Conservation (phyloP, 2,888 invertebrate species). For the Corythucha ciliata region DNA sequence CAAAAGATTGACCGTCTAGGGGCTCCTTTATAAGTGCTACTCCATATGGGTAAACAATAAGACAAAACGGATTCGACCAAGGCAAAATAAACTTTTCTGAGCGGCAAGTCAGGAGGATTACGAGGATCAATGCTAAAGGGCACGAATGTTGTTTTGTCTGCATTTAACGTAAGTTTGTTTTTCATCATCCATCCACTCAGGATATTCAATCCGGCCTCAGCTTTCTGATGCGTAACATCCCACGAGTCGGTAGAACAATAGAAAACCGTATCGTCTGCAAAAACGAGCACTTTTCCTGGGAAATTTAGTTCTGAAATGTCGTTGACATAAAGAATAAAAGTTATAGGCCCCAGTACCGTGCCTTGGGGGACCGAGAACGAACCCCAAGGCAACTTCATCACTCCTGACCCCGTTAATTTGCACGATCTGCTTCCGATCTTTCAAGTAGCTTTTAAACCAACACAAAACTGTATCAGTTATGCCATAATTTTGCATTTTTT, state of each 20-base stretch:
- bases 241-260: conserved; percentile 10
- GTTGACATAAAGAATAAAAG: conserved; percentile 7
- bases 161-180: conserved; percentile 9
- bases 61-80: too few relatives aligned
- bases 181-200: neutral
- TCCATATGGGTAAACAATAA: too few relatives aligned
- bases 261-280: conserved; percentile 16
- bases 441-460: conserved; percentile 10
- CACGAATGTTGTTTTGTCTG: conserved; percentile 4
- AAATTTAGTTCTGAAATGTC: neutral
- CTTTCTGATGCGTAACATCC: neutral
- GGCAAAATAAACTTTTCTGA: too few relatives aligned
- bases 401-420: conserved; percentile 1
- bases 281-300: conserved; percentile 2
- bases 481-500: too few relatives aligned
- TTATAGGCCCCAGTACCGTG: conserved; percentile 2
- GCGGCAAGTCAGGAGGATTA: neutral
- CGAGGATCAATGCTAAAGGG: neutral
- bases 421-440: too few relatives aligned
- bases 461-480: neutral
- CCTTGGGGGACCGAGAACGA: conserved; percentile 5
- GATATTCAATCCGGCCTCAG: conserved; percentile 9
- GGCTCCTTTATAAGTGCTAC: too few relatives aligned
- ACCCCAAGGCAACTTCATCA: neutral
- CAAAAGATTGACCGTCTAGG: too few relatives aligned